phyloP scores from a whole-genome alignment of 2,113 vertebrate species.

The Poeciliopsis turrubarensis region DNA sequence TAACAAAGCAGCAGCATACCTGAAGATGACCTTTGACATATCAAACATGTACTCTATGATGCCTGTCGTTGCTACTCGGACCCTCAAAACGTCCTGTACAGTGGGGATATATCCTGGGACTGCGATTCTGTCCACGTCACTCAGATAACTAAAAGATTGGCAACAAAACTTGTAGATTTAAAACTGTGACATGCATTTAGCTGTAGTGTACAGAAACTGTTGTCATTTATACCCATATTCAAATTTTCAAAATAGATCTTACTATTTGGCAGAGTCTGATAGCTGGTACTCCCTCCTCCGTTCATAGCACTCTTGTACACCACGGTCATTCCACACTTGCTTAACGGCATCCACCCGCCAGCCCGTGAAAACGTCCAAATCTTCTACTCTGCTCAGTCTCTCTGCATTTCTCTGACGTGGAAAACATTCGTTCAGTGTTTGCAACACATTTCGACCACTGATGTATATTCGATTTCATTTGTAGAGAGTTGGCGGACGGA shows the following conservation, averaged over 20 bases:
- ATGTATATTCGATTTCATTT: too few species aligned
- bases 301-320: constrained; percentile 84
- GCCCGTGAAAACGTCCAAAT: constrained; percentile 66
- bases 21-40: constrained; percentile 82
- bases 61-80: constrained; percentile 83
- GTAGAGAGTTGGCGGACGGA: too few species aligned
- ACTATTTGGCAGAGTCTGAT: constrained; percentile 87
- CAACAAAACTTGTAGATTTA: constrained; percentile 7
- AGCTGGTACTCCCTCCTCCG: constrained; percentile 84
- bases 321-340: constrained; percentile 83
- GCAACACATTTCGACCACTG: too few species aligned
- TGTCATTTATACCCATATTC: not conserved
- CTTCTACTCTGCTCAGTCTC: constrained; percentile 76
- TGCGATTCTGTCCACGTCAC: constrained; percentile 81
- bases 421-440: constrained; percentile 1
- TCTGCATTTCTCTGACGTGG: constrained; percentile 76
- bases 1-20: constrained; percentile 61
- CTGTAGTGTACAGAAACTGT: not conserved
- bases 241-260: constrained; percentile 45
- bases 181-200: not conserved
- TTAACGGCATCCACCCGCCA: constrained; percentile 82
- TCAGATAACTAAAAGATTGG: constrained; percentile 80
- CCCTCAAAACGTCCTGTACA: constrained; percentile 84
- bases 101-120: constrained; percentile 76
- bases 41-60: constrained; percentile 87